A percentile compares a stretch with the other conserved stretches of the same genome.
Conservation (phyloP, 2,113 vertebrate genomes). For the Dipodomys spectabilis region DNA sequence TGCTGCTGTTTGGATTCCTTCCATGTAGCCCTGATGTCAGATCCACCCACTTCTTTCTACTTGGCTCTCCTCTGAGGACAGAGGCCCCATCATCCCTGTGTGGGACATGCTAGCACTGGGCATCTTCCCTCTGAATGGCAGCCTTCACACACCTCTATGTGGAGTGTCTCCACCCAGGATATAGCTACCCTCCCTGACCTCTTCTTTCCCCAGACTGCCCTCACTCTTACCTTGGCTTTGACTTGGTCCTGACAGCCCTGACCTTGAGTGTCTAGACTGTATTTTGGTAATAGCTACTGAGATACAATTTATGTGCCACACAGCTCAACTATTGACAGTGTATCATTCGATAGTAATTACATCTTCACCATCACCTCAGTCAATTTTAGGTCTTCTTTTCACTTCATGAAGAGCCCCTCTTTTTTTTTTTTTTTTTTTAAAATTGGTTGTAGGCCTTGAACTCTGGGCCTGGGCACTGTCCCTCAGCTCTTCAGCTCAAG, state of each 20-base stretch:
- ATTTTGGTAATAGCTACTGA: background rate
- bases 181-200: background rate
- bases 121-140: rapidly evolving
- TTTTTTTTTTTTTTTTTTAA: too few relatives aligned
- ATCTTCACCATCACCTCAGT: background rate
- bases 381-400: background rate
- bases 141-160: background rate
- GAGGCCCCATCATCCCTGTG: background rate
- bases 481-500: too few relatives aligned
- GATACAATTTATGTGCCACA: too few relatives aligned
- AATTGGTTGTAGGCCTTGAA: too few relatives aligned
- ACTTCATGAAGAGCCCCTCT: background rate
- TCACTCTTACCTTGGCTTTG: background rate
- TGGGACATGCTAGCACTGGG: background rate
- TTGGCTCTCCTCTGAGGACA: background rate
- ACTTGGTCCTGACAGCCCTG: background rate
- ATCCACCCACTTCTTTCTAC: background rate
- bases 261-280: background rate
- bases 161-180: background rate
- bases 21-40: background rate
- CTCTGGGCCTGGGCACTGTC: too few relatives aligned
- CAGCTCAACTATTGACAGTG: rapidly evolving
- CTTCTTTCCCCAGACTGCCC: background rate
- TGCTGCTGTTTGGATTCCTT: too few relatives aligned
- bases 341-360: background rate